These are phyloP conservation scores for Copsychus sechellarum DNA, from an alignment of 2,113 vertebrate genomes.

Conservation along the genomic window DNA sequence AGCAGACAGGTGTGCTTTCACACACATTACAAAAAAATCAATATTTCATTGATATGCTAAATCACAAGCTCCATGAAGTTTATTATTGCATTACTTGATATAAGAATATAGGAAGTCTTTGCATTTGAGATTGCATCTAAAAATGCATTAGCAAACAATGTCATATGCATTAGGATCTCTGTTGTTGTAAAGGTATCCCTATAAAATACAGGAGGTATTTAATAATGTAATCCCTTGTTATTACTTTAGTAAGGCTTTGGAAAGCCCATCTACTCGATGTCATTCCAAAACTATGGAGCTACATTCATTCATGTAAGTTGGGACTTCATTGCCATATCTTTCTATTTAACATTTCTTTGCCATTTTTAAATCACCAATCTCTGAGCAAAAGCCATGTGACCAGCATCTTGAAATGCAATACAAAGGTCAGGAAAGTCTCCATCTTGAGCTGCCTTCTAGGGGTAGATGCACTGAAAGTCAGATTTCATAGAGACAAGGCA, in stretches of 20 bases:
- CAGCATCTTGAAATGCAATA: background rate
- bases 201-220: background rate
- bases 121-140: background rate
- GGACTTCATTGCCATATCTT: background rate
- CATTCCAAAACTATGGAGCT: background rate
- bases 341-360: background rate
- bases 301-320: background rate
- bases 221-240: background rate
- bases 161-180: background rate
- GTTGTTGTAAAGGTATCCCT: background rate
- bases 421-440: background rate
- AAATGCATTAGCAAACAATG: rapidly evolving
- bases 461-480: background rate
- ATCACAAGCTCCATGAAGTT: background rate
- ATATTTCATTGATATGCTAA: background rate
- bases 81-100: background rate
- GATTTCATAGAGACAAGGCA: background rate
- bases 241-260: background rate
- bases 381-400: background rate
- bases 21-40: background rate
- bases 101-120: background rate
- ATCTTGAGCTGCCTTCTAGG: background rate
- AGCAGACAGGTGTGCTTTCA: background rate
- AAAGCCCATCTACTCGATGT: background rate
- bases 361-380: background rate